A percentile compares a stretch with the other conserved stretches of the same genome.
These are phyloP conservation scores for Sciurus niger DNA, from an alignment of 2,113 vertebrate genomes.

Conservation along the genomic window DNA sequence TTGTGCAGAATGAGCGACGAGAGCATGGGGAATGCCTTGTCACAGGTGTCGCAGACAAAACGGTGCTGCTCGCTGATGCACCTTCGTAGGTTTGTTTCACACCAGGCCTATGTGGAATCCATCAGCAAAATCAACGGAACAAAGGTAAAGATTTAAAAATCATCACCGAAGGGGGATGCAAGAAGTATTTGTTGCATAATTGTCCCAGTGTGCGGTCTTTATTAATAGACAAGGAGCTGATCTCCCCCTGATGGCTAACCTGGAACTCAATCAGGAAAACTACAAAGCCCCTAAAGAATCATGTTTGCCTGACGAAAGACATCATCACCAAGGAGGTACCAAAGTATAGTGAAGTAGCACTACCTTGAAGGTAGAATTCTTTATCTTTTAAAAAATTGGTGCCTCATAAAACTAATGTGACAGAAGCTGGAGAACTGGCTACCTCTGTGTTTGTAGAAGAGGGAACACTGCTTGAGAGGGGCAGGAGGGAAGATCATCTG, in stretches of 20 bases:
- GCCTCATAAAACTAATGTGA: not conserved
- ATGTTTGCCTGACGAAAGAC: not conserved
- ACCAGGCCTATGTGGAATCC: conserved; percentile 94
- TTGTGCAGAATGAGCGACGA: conserved; percentile 94
- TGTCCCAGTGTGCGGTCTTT: not conserved
- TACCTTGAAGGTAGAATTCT: not conserved
- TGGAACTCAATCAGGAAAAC: not conserved
- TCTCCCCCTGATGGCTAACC: not conserved
- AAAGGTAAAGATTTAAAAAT: not conserved
- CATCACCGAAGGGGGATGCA: not conserved
- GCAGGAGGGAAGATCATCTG: accelerated
- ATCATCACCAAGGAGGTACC: not conserved
- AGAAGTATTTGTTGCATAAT: not conserved
- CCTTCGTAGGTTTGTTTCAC: conserved; percentile 96
- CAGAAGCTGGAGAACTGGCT: not conserved
- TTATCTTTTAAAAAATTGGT: not conserved
- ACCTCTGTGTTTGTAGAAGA: not conserved
- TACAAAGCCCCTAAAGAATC: not conserved
- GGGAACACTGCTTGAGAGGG: not conserved
- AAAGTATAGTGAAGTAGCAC: not conserved
- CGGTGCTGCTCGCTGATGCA: conserved; percentile 97
- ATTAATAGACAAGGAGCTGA: accelerated
- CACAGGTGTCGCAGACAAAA: conserved; percentile 95
- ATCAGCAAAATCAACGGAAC: conserved; percentile 30
- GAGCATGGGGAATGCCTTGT: conserved; percentile 97